phyloP scores from a whole-genome alignment of 1,140 invertebrate species.

The Hyposmocoma kahamanoa region DNA sequence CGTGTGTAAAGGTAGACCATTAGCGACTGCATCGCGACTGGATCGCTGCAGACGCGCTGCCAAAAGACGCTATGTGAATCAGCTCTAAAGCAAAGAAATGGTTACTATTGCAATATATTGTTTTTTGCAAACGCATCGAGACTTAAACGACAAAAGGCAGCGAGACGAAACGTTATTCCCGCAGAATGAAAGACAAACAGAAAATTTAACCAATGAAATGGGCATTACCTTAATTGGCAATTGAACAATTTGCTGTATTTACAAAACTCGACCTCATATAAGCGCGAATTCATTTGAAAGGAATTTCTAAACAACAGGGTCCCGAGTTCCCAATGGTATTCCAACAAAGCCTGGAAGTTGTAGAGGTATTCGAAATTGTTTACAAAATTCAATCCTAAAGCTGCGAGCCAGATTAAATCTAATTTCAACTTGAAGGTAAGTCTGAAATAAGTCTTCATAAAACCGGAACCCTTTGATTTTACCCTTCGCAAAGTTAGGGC shows the following conservation, averaged over 20 bases:
- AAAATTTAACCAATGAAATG: conserved; percentile 51
- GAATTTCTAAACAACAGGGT: conserved; percentile 64
- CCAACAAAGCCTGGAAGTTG: conserved; percentile 69
- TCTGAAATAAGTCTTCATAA: conserved; percentile 74
- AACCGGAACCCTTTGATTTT: conserved; percentile 72
- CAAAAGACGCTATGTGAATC: too few species aligned
- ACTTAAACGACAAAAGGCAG: too few species aligned
- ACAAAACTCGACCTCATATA: conserved; percentile 54
- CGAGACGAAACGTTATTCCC: too few species aligned
- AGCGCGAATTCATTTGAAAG: conserved; percentile 64
- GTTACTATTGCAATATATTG: too few species aligned
- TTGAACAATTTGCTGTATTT: conserved; percentile 37
- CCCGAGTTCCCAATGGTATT: conserved; percentile 67
- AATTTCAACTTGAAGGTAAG: conserved; percentile 73
- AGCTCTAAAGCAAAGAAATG: too few species aligned
- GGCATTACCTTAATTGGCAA: conserved; percentile 25
- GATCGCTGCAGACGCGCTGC: too few species aligned
- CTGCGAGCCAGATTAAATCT: conserved; percentile 72
- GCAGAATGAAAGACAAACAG: conserved; percentile 16
- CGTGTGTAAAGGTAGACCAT: too few species aligned
- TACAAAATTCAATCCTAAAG: conserved; percentile 74
- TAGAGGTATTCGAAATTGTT: conserved; percentile 72
- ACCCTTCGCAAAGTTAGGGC: conserved; percentile 61
- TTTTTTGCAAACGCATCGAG: too few species aligned
- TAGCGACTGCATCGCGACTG: too few species aligned